Evolutionary conservation across 2,797 vertebrate species (phyloP).

Genomic region (Megaceryle alcyon): DNA sequence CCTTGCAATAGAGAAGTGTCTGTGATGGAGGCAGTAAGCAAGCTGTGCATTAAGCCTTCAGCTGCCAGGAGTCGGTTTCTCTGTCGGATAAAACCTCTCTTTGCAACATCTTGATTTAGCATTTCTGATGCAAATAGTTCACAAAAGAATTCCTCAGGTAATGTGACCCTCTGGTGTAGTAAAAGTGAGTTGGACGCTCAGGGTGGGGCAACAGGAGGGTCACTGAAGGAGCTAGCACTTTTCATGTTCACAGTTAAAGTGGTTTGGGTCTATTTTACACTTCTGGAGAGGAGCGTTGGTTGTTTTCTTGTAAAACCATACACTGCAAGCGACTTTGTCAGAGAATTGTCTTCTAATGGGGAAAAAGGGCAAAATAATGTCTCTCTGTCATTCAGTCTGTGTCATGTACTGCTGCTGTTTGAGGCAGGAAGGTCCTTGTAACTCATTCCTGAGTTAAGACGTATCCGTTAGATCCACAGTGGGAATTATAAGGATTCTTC

Average conservation of each 20-base stretch:
- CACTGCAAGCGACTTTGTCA: not conserved
- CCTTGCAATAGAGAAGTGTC: not conserved
- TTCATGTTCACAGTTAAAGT: not conserved
- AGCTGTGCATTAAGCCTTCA: not conserved
- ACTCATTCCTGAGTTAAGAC: not conserved
- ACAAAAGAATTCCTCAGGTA: not conserved
- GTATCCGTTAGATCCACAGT: not conserved
- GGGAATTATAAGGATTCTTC: not conserved
- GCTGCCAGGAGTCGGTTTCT: not conserved
- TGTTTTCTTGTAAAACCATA: not conserved
- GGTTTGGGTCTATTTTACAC: not conserved
- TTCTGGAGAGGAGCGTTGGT: not conserved
- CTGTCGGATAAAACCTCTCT: not conserved
- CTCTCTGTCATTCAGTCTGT: not conserved
- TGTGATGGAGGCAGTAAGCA: not conserved
- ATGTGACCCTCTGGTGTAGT: not conserved
- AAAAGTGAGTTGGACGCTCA: not conserved
- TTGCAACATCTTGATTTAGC: not conserved
- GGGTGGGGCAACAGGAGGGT: not conserved
- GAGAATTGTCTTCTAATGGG: not conserved
- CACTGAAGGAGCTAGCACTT: not conserved
- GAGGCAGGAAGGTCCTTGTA: fast-evolving
- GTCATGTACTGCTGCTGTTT: not conserved
- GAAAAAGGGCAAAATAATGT: not conserved
- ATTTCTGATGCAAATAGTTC: not conserved